Conservation (phyloP, 1,140 invertebrate genomes). For the Paraescarpia echinospica region DNA sequence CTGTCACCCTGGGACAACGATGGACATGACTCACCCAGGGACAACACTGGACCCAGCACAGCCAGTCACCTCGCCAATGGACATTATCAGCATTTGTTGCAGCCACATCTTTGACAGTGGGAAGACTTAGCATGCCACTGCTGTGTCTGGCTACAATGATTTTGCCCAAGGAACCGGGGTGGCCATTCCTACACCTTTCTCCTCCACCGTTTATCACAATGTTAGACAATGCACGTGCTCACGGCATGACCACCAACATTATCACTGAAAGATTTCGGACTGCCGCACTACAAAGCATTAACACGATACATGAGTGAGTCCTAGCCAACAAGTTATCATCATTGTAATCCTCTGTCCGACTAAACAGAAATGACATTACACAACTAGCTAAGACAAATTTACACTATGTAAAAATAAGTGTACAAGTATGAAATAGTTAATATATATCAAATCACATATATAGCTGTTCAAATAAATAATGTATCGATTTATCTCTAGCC, state of each 20-base stretch:
- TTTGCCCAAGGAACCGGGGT: not conserved
- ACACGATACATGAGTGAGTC: not conserved
- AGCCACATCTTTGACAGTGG: not conserved
- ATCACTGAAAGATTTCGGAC: conserved; percentile 1
- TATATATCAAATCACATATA: conserved; percentile 27
- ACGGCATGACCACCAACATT: not conserved
- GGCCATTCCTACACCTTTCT: not conserved
- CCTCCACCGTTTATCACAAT: not conserved
- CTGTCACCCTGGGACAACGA: not conserved
- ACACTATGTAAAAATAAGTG: conserved; percentile 27
- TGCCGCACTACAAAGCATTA: not conserved
- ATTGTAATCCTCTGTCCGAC: conserved; percentile 4
- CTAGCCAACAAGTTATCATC: not conserved
- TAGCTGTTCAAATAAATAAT: conserved; percentile 27
- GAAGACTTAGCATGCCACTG: not conserved
- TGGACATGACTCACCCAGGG: not conserved
- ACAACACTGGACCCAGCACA: not conserved
- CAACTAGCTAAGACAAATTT: conserved; percentile 17
- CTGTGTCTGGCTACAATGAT: not conserved
- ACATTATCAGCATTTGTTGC: not conserved
- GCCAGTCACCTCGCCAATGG: not conserved
- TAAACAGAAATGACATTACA: conserved; percentile 6
- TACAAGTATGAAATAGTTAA: conserved; percentile 26
- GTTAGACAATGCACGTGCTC: not conserved
- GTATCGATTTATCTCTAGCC: conserved; percentile 5